Percentiles rank a stretch among this genome's conserved stretches.
phyloP scores from a whole-genome alignment of 2,113 vertebrate species.

The Actenoides lindsayi region DNA sequence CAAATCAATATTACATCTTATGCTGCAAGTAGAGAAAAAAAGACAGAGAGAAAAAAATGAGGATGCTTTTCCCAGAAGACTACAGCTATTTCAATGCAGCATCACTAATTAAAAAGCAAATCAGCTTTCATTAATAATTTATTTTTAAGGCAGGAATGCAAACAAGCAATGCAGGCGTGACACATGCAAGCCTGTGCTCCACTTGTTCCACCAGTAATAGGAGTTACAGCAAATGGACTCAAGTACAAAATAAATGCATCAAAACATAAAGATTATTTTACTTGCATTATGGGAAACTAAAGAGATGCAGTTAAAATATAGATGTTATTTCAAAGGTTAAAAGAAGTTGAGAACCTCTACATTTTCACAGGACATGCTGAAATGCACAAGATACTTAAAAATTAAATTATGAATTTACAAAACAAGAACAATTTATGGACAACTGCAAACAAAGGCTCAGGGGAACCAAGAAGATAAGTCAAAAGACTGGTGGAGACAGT shows the following conservation, averaged over 20 bases:
- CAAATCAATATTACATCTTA: background rate
- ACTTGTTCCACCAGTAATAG: background rate
- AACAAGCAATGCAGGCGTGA: background rate
- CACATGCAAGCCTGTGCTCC: background rate
- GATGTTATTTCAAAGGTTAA: background rate
- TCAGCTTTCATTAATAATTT: conserved; percentile 3
- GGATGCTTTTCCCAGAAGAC: background rate
- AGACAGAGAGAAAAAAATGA: background rate
- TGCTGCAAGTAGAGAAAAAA: background rate
- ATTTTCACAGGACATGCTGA: background rate
- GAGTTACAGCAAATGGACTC: background rate
- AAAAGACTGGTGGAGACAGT: background rate
- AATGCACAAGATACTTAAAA: background rate
- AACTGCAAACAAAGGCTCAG: background rate
- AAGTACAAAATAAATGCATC: background rate
- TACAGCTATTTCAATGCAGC: background rate
- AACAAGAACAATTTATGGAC: background rate
- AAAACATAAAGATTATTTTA: background rate
- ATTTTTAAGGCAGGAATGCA: background rate
- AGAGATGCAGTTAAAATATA: background rate
- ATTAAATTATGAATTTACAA: background rate
- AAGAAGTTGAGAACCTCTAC: background rate
- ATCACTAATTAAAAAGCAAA: conserved; percentile 19
- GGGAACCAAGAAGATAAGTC: background rate
- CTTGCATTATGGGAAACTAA: background rate